These are phyloP conservation scores for Anoplophora glabripennis DNA, from an alignment of 1,140 invertebrate species.

Conservation along the genomic window DNA sequence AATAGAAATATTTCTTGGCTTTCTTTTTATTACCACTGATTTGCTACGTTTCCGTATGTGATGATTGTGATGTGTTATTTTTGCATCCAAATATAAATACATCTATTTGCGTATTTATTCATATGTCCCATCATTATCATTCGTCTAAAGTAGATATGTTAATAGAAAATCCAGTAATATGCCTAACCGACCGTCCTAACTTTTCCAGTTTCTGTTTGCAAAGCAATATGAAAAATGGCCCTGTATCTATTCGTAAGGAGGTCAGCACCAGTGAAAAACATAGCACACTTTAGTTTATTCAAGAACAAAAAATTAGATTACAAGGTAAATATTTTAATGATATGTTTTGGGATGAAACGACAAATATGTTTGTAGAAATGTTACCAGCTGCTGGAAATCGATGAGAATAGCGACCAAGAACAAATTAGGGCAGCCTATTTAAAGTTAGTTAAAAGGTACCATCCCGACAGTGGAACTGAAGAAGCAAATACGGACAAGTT, in stretches of 20 bases:
- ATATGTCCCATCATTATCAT: too few relatives aligned
- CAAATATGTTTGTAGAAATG: slow-evolving; percentile 56
- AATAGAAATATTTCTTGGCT: too few relatives aligned
- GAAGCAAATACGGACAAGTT: slow-evolving; percentile 71
- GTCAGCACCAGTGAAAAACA: background rate
- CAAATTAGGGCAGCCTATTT: slow-evolving; percentile 70
- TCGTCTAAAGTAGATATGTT: too few relatives aligned
- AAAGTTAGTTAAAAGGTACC: slow-evolving; percentile 72
- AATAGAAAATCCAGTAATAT: too few relatives aligned
- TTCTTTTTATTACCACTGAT: too few relatives aligned
- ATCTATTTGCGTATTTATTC: too few relatives aligned
- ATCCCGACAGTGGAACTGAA: slow-evolving; percentile 72
- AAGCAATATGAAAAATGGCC: background rate
- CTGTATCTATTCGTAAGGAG: background rate
- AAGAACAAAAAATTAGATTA: slow-evolving; percentile 2
- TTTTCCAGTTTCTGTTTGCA: too few relatives aligned
- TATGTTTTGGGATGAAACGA: slow-evolving; percentile 1
- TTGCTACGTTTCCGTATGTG: too few relatives aligned
- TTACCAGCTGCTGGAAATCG: slow-evolving; percentile 63
- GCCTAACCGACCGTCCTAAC: too few relatives aligned
- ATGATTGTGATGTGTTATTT: too few relatives aligned
- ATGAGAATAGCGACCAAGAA: slow-evolving; percentile 66
- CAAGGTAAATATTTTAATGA: slow-evolving; percentile 5
- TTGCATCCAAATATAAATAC: too few relatives aligned
- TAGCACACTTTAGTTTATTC: slow-evolving; percentile 5